Evolutionary conservation across 2,888 invertebrate genomes (phyloP).

Genomic region (Geotrupes spiniger): DNA sequence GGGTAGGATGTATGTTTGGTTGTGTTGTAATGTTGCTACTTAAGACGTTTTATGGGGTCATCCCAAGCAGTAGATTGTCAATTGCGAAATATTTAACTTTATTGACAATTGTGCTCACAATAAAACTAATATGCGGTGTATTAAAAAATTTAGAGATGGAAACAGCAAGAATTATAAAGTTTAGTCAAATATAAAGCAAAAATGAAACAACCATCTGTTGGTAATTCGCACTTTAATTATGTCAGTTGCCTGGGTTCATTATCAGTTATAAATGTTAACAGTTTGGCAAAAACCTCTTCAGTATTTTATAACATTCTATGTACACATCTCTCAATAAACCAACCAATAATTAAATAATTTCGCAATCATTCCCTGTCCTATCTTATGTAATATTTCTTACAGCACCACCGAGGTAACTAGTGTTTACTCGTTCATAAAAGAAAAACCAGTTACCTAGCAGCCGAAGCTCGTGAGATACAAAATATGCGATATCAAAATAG

Average conservation of each 20-base stretch:
- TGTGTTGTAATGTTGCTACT: no score
- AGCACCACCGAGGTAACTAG: constrained; percentile 19
- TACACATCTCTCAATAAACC: constrained; percentile 23
- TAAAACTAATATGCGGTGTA: no score
- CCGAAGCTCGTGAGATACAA: constrained; percentile 27
- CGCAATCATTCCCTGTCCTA: constrained; percentile 21
- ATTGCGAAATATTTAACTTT: no score
- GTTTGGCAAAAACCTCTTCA: constrained; percentile 27
- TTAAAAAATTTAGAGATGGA: no score
- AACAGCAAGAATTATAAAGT: no score
- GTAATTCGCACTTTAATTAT: constrained; percentile 29
- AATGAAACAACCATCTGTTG: constrained; percentile 20
- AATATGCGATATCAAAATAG: constrained; percentile 28
- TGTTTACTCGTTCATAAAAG: constrained; percentile 18
- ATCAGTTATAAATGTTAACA: constrained; percentile 28
- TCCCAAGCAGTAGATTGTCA: no score
- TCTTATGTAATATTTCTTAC: constrained; percentile 20
- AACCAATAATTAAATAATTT: constrained; percentile 24
- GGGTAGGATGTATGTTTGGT: no score
- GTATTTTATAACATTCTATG: constrained; percentile 22
- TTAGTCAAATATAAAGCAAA: neutral
- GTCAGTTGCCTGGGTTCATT: constrained; percentile 29
- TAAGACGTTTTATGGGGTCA: no score
- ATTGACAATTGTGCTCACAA: no score
- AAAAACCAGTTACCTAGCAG: constrained; percentile 21